Base-by-base conservation (phyloP, 2,113 vertebrate genomes). In the Pomatorhinus ruficollis region DNA sequence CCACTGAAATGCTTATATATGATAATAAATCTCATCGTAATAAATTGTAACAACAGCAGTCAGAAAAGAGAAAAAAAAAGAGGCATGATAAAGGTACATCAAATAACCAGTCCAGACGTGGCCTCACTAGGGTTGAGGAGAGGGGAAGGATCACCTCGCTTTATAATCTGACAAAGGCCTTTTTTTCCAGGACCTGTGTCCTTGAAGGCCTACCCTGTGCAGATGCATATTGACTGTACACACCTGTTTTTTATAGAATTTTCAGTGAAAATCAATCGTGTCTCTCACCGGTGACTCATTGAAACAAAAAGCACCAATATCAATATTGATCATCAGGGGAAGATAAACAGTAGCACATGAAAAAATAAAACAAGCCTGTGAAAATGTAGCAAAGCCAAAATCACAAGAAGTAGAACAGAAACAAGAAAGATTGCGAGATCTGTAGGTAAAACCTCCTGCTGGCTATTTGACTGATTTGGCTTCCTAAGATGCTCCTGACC, bases 241-340 rank as follows among this genome's bases (percentile, higher is more conserved):
- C 18, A 66, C 6, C 5, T 49, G 8, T 0, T 52, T 74, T 60
- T 76, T 19, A 52, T 18, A 40, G n/a, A 71, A 70, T 66, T 84
- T 15, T 72, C 49, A 56, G 23, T 56, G 37, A 64, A 76, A 68
- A 33, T 56, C 3, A 76, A 10, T 56, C 0, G 0, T 20, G 2
- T 64, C 24, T 85, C 35, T 90, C 40, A 76, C 28, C 64, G 45
- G 15, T 40, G 52, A 60, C 22, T 85, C 37, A 50, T 1, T 65
- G 45, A 57, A 80, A 54, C 11, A 65, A 54, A 50, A 56, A 53
- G 5, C 15, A 52, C 12, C 33, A 53, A 19, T 35, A 64, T 33
- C 22, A 71, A 7, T 23, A 83, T 14, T 1, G 5, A 60, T 69
- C 35, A 23, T 61, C 31, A 52, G 28, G 3, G 12, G n/a, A 91